Evolutionary conservation across 1,140 invertebrate species (phyloP).

Genomic region (Zaprionus kolodkinae): DNA sequence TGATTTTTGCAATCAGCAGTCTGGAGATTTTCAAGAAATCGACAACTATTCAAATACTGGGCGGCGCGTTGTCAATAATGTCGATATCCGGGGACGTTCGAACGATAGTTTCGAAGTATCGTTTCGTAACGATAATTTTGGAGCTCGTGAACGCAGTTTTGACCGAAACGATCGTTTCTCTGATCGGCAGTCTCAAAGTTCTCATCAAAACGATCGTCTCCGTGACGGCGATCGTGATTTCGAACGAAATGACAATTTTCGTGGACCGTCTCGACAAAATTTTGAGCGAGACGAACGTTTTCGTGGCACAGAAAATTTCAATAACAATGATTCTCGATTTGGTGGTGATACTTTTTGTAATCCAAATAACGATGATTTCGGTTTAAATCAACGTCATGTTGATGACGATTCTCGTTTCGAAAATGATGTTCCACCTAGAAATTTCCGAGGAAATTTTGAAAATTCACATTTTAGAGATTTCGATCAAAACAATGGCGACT

Average conservation of each 20-base stretch:
- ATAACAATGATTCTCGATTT: slow-evolving; percentile 1
- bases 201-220: not conserved
- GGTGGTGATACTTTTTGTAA: not conserved
- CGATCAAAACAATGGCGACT: not conserved
- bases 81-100: not conserved
- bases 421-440: not conserved
- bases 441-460: not conserved
- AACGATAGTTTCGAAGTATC: not conserved
- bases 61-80: not conserved
- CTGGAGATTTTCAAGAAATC: not conserved
- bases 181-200: not conserved
- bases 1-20: not conserved
- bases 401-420: not conserved
- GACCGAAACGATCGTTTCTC: not conserved
- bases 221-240: not conserved
- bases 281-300: not conserved
- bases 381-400: not conserved
- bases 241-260: not conserved
- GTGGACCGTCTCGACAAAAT: not conserved
- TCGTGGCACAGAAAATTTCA: not conserved
- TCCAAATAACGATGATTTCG: not conserved
- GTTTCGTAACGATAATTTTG: not conserved
- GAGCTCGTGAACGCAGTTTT: not conserved
- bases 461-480: not conserved
- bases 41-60: not conserved